phyloP scores from a whole-genome alignment of 1,140 invertebrate genomes.

The Procambarus virginalis region DNA sequence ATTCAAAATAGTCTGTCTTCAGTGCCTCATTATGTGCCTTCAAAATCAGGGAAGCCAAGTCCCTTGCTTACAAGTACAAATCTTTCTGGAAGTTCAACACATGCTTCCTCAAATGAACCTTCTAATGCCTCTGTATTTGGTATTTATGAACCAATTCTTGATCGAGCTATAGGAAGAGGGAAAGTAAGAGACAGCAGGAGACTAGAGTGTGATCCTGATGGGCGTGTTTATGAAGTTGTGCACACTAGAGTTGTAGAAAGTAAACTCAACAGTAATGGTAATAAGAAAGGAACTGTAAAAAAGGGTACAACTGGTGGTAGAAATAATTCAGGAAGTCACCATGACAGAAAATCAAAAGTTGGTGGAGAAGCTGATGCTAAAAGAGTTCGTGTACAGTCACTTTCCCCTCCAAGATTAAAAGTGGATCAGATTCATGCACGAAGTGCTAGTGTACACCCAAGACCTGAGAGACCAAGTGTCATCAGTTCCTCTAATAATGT shows the following conservation, averaged over 20 bases:
- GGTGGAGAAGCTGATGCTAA: constrained; percentile 40
- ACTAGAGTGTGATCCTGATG: constrained; percentile 57
- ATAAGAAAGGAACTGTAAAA: constrained; percentile 21
- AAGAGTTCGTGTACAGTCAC: constrained; percentile 50
- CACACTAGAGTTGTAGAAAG: constrained; percentile 60
- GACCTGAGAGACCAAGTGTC: constrained; percentile 16
- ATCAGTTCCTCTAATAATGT: not conserved
- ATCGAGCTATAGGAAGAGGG: constrained; percentile 49
- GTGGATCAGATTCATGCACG: constrained; percentile 30
- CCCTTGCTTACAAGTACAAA: constrained; percentile 52
- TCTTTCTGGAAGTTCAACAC: constrained; percentile 7
- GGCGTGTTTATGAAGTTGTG: constrained; percentile 57
- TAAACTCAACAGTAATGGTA: constrained; percentile 41
- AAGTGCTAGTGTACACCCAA: constrained; percentile 49
- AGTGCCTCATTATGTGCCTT: constrained; percentile 62
- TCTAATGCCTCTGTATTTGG: constrained; percentile 49
- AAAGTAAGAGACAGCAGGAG: constrained; percentile 48
- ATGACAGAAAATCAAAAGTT: constrained; percentile 33
- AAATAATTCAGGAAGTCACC: constrained; percentile 19
- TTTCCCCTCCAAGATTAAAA: constrained; percentile 58
- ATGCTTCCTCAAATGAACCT: constrained; percentile 38
- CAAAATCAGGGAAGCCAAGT: constrained; percentile 49
- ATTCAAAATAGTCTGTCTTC: constrained; percentile 57
- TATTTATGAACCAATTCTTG: constrained; percentile 48
- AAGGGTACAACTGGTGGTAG: constrained; percentile 1